These are phyloP conservation scores for Hippolais icterina DNA, from an alignment of 2,113 vertebrate genomes.

Conservation along the genomic window DNA sequence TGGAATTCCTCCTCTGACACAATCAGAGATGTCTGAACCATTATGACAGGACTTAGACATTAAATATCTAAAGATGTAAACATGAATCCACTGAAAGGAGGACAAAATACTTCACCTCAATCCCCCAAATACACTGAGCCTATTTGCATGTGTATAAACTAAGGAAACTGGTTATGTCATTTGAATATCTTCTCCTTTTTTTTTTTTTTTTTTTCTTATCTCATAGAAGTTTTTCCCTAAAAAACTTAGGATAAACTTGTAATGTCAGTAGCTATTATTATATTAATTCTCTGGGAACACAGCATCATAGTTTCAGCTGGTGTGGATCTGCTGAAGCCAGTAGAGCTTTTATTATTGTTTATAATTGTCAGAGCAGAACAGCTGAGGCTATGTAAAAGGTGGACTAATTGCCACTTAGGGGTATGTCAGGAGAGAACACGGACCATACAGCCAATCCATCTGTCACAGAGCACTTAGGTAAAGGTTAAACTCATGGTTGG, in stretches of 20 bases:
- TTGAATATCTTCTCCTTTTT: neutral
- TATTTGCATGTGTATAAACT: neutral
- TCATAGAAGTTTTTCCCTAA: neutral
- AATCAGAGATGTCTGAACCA: neutral
- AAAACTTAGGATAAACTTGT: neutral
- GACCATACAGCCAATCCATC: neutral
- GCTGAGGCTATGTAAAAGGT: neutral
- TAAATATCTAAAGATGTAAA: neutral
- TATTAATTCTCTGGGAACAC: neutral
- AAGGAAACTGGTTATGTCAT: neutral
- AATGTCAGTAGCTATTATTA: neutral
- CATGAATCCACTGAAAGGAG: neutral
- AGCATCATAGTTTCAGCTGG: neutral
- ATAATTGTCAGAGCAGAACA: neutral
- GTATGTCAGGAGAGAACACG: neutral
- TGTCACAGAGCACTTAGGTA: neutral
- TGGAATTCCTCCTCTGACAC: neutral
- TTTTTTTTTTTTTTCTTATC: neutral
- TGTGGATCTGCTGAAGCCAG: neutral
- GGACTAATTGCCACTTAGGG: constrained; percentile 5
- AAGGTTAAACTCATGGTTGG: neutral
- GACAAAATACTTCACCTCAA: neutral
- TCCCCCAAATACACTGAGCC: neutral
- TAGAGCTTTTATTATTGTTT: constrained; percentile 12
- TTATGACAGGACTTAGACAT: neutral